Conservation (phyloP, 2,113 vertebrate species). For the Acrocephalus kingi region DNA sequence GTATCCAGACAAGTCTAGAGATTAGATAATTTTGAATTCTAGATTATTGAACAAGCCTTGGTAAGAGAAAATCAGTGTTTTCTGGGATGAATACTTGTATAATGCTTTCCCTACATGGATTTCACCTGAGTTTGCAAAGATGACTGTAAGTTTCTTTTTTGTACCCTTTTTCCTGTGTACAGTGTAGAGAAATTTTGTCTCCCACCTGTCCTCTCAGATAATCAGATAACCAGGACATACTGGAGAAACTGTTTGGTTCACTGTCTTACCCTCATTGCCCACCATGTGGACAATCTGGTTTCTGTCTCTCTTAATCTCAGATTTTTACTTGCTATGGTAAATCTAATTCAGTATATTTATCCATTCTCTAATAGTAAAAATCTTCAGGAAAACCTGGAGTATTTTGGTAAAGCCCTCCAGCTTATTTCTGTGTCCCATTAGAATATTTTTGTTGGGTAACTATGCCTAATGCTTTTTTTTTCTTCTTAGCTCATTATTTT, state of each 20-base stretch:
- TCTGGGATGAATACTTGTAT: not conserved
- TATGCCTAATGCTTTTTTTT: not conserved
- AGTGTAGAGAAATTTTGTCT: not conserved
- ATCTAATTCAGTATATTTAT: not conserved
- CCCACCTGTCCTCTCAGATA: accelerated
- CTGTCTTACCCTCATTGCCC: not conserved
- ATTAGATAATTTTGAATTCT: not conserved
- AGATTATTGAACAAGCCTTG: not conserved
- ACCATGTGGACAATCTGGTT: not conserved
- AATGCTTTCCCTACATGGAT: not conserved
- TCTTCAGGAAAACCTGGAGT: not conserved
- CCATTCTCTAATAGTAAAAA: not conserved
- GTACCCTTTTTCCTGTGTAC: not conserved
- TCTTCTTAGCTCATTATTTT: not conserved
- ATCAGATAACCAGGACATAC: not conserved
- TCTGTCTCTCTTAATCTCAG: not conserved
- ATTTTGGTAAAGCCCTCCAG: not conserved
- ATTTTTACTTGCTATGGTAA: not conserved
- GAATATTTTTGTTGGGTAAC: not conserved
- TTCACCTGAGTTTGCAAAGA: not conserved
- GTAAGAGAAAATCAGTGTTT: not conserved
- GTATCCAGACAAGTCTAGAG: not conserved
- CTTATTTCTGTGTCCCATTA: not conserved
- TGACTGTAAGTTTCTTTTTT: not conserved
- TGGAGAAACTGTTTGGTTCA: not conserved